These are phyloP conservation scores for Condylostylus longicornis DNA, from an alignment of 1,140 invertebrate genomes.

Conservation along the genomic window DNA sequence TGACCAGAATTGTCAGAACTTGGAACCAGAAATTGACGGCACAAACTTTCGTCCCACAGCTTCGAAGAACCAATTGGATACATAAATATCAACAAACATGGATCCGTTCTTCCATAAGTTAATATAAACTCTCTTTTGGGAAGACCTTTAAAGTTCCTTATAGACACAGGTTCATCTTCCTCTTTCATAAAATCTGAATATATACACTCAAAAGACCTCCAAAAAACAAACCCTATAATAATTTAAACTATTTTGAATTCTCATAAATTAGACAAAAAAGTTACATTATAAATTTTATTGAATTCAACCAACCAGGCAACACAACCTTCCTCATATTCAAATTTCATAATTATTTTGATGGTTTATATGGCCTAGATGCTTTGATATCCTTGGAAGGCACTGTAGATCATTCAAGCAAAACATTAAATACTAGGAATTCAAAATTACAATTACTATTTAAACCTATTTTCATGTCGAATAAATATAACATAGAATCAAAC, in stretches of 20 bases:
- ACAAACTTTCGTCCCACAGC: constrained; percentile 6
- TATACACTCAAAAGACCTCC: background rate
- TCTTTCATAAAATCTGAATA: constrained; percentile 6
- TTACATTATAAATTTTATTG: constrained; percentile 4
- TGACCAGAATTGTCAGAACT: too few species aligned
- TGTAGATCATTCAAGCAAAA: too few species aligned
- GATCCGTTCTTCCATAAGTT: background rate
- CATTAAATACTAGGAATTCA: too few species aligned
- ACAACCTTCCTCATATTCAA: constrained; percentile 4
- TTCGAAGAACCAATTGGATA: constrained; percentile 5
- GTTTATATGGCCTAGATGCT: constrained; percentile 1
- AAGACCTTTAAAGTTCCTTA: constrained; percentile 5
- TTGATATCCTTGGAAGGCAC: too few species aligned
- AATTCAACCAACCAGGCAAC: constrained; percentile 5
- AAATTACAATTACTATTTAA: too few species aligned
- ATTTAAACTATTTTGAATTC: background rate
- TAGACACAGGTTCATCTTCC: constrained; percentile 5
- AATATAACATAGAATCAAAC: too few species aligned
- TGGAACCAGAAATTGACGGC: too few species aligned
- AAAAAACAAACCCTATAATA: background rate
- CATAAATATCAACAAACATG: constrained; percentile 4
- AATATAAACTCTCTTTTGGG: constrained; percentile 2
- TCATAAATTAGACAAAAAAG: background rate
- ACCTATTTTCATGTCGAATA: too few species aligned
- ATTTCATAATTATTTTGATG: constrained; percentile 9